Conservation (phyloP, 2,888 invertebrate species). For the Phalera bucephala region DNA sequence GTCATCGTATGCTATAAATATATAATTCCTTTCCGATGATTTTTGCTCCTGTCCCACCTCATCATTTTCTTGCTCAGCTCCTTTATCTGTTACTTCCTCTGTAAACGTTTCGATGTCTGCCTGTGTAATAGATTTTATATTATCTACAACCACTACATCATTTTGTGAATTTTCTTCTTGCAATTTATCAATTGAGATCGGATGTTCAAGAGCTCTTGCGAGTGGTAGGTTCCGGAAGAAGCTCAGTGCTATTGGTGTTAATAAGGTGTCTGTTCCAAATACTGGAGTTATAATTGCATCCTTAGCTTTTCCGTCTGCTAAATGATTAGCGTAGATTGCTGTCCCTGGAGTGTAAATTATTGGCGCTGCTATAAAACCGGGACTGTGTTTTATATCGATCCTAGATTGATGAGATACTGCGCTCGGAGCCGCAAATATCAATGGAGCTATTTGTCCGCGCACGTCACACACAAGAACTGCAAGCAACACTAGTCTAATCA, state of each 20-base stretch:
- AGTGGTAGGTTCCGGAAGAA: conserved; percentile 64
- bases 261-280: conserved; percentile 42
- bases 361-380: conserved; percentile 46
- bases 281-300: conserved; percentile 41
- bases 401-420: conserved; percentile 83
- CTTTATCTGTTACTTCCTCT: conserved; percentile 2
- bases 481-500: conserved; percentile 52
- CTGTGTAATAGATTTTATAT: conserved; percentile 6
- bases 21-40: conserved; percentile 7
- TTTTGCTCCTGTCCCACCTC: conserved; percentile 2
- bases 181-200: conserved; percentile 51
- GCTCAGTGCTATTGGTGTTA: conserved; percentile 59
- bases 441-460: conserved; percentile 49
- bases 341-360: conserved; percentile 54
- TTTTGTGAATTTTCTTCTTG: conserved; percentile 31
- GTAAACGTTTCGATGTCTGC: conserved; percentile 3
- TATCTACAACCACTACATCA: conserved; percentile 9
- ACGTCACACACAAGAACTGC: conserved; percentile 40
- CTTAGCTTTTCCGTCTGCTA: conserved; percentile 28
- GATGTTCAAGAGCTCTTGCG: conserved; percentile 60
- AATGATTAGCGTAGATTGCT: conserved; percentile 36
- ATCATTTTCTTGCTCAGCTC: conserved; percentile 4
- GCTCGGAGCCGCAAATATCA: conserved; percentile 74
- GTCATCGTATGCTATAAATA: conserved; percentile 14
- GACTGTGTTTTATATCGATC: conserved; percentile 69